Percentiles rank a stretch among this genome's conserved stretches.
These are phyloP conservation scores for Catonia carolina DNA, from an alignment of 2,888 invertebrate genomes.

Conservation along the genomic window DNA sequence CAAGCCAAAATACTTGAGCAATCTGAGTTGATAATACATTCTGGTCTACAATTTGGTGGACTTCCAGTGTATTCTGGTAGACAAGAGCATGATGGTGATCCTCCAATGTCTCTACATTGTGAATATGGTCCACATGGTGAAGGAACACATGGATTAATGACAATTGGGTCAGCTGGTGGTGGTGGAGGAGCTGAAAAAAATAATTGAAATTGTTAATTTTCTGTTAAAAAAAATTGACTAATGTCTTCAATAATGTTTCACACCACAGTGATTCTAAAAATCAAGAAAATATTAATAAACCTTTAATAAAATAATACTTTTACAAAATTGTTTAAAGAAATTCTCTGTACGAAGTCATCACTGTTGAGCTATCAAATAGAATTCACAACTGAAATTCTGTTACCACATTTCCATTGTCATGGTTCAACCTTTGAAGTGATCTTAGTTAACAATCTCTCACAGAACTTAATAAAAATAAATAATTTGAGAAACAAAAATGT, in stretches of 20 bases:
- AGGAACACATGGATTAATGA: conserved; percentile 54
- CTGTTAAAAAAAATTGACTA: too few species aligned
- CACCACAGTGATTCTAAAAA: neutral
- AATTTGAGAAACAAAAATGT: too few species aligned
- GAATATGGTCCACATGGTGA: conserved; percentile 75
- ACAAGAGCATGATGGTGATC: conserved; percentile 56
- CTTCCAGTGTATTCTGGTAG: conserved; percentile 57
- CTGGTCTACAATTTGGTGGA: conserved; percentile 65
- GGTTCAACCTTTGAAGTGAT: too few species aligned
- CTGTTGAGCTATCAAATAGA: too few species aligned
- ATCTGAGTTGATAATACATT: conserved; percentile 51
- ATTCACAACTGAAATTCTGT: too few species aligned
- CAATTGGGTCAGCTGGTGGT: conserved; percentile 11
- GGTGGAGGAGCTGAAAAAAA: conserved; percentile 26
- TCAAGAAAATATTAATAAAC: neutral
- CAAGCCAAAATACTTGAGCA: conserved; percentile 47
- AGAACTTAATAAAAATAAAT: too few species aligned
- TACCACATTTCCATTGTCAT: too few species aligned
- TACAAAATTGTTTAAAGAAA: too few species aligned
- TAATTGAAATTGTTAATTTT: neutral
- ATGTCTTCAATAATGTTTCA: too few species aligned
- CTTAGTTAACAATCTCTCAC: too few species aligned
- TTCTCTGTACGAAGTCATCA: too few species aligned
- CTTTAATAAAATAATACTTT: neutral
- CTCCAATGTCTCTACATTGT: conserved; percentile 61